phyloP scores from a whole-genome alignment of 2,113 vertebrate species.

The Piprites chloris region DNA sequence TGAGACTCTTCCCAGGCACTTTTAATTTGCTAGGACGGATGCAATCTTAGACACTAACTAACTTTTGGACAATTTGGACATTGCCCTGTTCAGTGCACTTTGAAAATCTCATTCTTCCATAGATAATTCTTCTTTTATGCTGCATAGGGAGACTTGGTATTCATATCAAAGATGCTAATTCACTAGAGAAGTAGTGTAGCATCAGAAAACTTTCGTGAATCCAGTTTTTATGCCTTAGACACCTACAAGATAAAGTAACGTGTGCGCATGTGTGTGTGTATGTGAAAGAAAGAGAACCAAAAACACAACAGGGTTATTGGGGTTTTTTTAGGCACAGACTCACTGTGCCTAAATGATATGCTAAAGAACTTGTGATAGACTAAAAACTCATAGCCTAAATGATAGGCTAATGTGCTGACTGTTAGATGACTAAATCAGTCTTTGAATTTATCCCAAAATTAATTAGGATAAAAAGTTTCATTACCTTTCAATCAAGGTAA shows the following conservation, averaged over 20 bases:
- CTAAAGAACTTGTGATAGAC: neutral
- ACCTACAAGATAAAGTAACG: neutral
- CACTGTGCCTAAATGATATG: neutral
- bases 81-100: neutral
- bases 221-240: neutral
- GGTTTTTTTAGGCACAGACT: too few relatives aligned
- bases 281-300: neutral
- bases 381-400: neutral
- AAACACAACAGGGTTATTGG: neutral
- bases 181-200: neutral
- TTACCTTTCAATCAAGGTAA: neutral
- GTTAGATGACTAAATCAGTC: neutral
- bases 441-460: neutral
- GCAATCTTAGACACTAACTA: neutral
- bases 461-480: neutral
- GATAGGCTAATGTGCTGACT: neutral
- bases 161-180: neutral
- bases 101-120: neutral
- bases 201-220: neutral
- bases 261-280: rapidly evolving
- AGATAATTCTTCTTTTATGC: neutral
- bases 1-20: neutral
- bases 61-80: neutral
- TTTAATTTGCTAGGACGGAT: neutral
- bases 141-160: neutral